Percentiles rank a stretch among this genome's conserved stretches.
Evolutionary conservation across 2,888 invertebrate genomes (phyloP).

Genomic region (Xestobium rufovillosum): DNA sequence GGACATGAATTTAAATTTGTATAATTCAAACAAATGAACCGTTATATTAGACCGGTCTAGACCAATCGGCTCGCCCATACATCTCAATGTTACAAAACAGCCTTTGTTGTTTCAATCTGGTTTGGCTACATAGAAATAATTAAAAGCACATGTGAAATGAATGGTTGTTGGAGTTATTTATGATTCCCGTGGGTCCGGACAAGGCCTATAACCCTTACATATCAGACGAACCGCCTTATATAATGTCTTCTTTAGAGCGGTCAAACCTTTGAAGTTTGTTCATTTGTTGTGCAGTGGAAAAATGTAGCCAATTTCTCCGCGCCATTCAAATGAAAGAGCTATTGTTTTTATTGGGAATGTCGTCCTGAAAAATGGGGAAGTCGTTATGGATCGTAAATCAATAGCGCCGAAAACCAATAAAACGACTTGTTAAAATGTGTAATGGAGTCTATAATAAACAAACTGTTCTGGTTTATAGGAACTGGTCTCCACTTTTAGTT

Average conservation of each 20-base stretch:
- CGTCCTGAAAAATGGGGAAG: no score
- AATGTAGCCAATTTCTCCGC: constrained; percentile 14
- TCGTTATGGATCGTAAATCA: no score
- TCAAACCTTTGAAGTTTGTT: constrained; percentile 22
- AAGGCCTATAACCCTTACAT: constrained; percentile 29
- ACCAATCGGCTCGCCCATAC: constrained; percentile 1
- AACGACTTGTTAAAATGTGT: no score
- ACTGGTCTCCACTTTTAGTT: no score
- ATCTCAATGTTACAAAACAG: constrained; percentile 19
- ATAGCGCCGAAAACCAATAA: no score
- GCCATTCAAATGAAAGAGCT: no score
- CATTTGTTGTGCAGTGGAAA: constrained; percentile 3
- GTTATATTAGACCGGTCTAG: neutral
- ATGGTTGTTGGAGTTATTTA: constrained; percentile 28
- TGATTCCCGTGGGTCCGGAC: constrained; percentile 24
- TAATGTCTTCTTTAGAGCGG: constrained; percentile 30
- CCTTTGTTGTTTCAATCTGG: constrained; percentile 20
- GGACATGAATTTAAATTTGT: neutral
- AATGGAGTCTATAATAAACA: no score
- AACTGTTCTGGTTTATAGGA: no score
- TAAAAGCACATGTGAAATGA: constrained; percentile 33
- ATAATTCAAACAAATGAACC: neutral
- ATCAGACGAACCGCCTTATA: constrained; percentile 24
- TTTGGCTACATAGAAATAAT: constrained; percentile 28
- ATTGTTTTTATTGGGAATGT: no score